Conservation (phyloP, 2,797 vertebrate species). For the Thalassophryne amazonica region DNA sequence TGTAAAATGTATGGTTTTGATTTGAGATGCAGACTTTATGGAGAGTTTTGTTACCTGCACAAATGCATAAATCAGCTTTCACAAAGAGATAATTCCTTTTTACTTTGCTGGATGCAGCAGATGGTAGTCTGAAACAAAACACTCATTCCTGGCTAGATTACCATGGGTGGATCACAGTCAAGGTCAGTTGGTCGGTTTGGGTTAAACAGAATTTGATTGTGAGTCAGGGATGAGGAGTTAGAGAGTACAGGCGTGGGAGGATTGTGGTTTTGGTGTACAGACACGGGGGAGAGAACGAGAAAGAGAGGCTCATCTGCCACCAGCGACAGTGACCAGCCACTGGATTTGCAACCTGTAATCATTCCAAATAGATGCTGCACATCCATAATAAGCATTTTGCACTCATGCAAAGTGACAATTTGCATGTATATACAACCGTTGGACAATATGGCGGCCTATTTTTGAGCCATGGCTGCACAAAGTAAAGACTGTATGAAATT, state of each 20-base stretch:
- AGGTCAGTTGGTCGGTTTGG: conserved; percentile 63
- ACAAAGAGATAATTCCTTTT: conserved; percentile 19
- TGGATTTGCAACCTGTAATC: conserved; percentile 74
- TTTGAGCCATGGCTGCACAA: conserved; percentile 36
- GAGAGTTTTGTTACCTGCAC: too few species aligned
- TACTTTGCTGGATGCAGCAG: conserved; percentile 29
- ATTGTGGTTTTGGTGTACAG: conserved; percentile 64
- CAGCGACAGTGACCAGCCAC: conserved; percentile 67
- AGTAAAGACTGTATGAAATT: conserved; percentile 23
- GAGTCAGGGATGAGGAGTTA: conserved; percentile 55
- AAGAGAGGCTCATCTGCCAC: conserved; percentile 57
- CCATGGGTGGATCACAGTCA: conserved; percentile 50
- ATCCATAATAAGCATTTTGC: conserved; percentile 76
- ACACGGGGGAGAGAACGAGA: conserved; percentile 19
- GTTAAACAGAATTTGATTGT: conserved; percentile 58
- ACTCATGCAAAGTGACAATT: conserved; percentile 68
- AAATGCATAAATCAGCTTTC: too few species aligned
- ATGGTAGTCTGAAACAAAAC: conserved; percentile 33
- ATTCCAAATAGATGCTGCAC: conserved; percentile 72
- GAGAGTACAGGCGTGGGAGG: conserved; percentile 67
- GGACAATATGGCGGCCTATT: conserved; percentile 58
- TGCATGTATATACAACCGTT: conserved; percentile 68
- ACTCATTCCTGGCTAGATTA: conserved; percentile 40
- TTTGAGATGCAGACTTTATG: too few species aligned
- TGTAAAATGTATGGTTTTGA: too few species aligned